phyloP scores from a whole-genome alignment of 2,113 vertebrate species.

The Cyanoliseus patagonus region DNA sequence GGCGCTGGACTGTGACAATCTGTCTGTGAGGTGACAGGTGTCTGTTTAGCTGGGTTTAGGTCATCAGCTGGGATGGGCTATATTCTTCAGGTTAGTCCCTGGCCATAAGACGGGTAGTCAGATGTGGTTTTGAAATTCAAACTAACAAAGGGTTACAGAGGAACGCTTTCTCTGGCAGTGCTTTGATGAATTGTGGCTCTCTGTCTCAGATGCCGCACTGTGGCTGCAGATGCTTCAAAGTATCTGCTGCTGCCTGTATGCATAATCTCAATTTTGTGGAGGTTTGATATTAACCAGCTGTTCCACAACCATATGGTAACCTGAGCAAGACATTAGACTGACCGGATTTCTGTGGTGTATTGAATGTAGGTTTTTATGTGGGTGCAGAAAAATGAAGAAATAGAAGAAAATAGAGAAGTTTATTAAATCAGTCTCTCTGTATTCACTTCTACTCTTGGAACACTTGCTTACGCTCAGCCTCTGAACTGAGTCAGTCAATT shows the following conservation, averaged over 20 bases:
- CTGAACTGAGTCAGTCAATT: conserved; percentile 28
- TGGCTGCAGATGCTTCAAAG: not conserved
- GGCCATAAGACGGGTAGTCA: not conserved
- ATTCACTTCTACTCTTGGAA: not conserved
- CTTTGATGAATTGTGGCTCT: not conserved
- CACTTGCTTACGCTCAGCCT: not conserved
- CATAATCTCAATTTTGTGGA: not conserved
- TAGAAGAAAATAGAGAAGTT: not conserved
- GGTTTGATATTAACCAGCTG: conserved; percentile 34
- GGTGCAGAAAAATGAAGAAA: not conserved
- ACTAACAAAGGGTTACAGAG: not conserved
- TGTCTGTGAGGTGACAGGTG: not conserved
- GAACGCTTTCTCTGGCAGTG: not conserved
- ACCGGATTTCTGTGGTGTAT: not conserved
- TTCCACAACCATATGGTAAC: conserved; percentile 18
- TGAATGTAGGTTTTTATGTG: not conserved
- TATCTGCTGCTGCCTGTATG: not conserved
- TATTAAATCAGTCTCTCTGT: not conserved
- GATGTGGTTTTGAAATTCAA: not conserved
- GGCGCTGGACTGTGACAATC: not conserved
- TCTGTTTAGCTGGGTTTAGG: not conserved
- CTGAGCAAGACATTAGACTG: not conserved
- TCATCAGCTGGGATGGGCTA: not conserved
- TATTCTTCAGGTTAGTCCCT: not conserved
- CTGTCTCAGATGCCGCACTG: not conserved